These are phyloP conservation scores for Laticauda colubrina DNA, from an alignment of 2,113 vertebrate genomes.

Conservation along the genomic window DNA sequence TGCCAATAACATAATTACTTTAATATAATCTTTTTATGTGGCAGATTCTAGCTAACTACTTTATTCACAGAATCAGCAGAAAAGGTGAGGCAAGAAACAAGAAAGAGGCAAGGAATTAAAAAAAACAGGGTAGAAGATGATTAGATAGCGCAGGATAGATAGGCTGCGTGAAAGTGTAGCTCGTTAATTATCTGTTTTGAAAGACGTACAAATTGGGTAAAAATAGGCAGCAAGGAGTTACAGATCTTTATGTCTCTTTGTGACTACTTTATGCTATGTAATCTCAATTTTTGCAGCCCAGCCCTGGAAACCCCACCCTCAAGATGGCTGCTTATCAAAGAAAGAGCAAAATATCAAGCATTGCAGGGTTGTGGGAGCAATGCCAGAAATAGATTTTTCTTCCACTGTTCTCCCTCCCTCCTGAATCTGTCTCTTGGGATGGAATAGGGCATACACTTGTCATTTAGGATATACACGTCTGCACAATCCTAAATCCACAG, in stretches of 20 bases:
- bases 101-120: not conserved
- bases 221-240: not conserved
- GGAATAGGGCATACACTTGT: not conserved
- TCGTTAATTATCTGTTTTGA: not conserved
- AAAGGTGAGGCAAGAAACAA: not conserved
- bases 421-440: not conserved
- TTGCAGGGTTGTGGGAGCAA: not conserved
- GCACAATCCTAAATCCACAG: slow-evolving; percentile 43
- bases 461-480: not conserved
- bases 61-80: not conserved
- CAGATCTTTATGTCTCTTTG: not conserved
- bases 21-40: not conserved
- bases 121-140: not conserved
- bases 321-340: slow-evolving; percentile 34
- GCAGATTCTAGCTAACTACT: not conserved
- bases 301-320: slow-evolving; percentile 11
- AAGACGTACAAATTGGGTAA: not conserved
- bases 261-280: not conserved
- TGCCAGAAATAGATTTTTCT: not conserved
- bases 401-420: slow-evolving; percentile 3
- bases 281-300: not conserved
- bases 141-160: not conserved
- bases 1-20: not conserved
- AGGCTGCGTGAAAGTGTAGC: not conserved
- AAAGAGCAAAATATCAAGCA: not conserved